Evolutionary conservation across 2,888 invertebrate genomes (phyloP), one percentile per base, ranked within the genome.

Genomic region (Eilema depressum): DNA sequence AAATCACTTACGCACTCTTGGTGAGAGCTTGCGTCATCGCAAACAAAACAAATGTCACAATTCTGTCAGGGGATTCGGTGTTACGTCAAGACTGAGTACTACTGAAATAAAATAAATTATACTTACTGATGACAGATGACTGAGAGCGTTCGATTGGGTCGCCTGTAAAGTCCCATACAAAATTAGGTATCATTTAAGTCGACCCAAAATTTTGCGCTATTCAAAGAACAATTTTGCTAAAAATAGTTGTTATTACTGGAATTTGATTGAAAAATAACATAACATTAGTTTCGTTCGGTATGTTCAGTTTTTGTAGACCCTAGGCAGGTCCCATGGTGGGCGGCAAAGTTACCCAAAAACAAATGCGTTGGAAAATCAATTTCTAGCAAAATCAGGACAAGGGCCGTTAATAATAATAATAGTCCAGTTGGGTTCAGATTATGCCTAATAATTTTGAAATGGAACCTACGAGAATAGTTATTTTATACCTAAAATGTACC

Each of bases 1-100:
- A 75, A 79, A 76, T 67, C 68, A 75, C 82, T 77, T 79, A 73
- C 60, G 75, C n/a, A 68, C 62, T 75, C 64, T 60, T 63, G 68
- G 63, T 73, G 70, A 66, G 30, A 63, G 66, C 12, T 78, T 73
- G 72, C 78, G 82, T 81, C 82, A 77, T 23, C 57, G 63, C 62
- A 68, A 74, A 75, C 71, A 70, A 70, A 71, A 62, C 67, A 72
- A 78, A 78, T 76, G 71, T 73, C 75, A 60, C 72, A 68, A 75
- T 69, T 68, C 69, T 73, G 70, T 73, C 71, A 77, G 65, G 73
- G 71, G 63, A 73, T 68, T 73, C 63, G 68, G 41, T 62, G 66
- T 64, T 71, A 63, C 69, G 67, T 75, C 67, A 70, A 66, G 47
- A 59, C 14, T 25, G 14, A 53, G 61, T 26, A 56, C 57, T 66